Conservation (phyloP, 2,113 vertebrate species). For the Xenopus laevis region DNA sequence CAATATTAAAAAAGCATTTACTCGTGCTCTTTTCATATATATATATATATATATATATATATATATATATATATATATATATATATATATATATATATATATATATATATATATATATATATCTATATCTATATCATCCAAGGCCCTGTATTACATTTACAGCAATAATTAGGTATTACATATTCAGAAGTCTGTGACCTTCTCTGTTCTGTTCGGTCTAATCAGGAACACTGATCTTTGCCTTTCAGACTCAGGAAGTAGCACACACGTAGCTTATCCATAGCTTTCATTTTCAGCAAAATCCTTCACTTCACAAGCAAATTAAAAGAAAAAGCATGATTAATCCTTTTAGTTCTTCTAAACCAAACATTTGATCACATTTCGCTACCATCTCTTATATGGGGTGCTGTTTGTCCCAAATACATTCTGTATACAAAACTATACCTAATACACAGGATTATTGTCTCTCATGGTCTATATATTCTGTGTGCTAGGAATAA, state of each 20-base stretch:
- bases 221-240: constrained; percentile 31
- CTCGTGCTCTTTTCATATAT: constrained; percentile 14
- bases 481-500: no score
- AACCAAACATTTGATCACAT: not conserved
- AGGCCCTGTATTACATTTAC: constrained; percentile 35
- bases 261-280: constrained; percentile 10
- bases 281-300: not conserved
- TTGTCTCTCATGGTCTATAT: no score
- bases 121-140: constrained; percentile 34
- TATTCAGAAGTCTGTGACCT: constrained; percentile 45
- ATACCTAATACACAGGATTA: no score
- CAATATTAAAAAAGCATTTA: constrained; percentile 36
- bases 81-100: not conserved
- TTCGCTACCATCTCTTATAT: no score
- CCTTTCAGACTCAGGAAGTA: constrained; percentile 18
- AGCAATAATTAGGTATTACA: constrained; percentile 42
- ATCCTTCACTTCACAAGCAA: not conserved
- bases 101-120: not conserved
- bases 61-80: not conserved
- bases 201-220: constrained; percentile 36
- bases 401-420: no score
- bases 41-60: not conserved
- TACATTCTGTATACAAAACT: no score
- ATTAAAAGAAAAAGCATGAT: no score
- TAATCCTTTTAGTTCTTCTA: not conserved